phyloP scores from a whole-genome alignment of 2,113 vertebrate genomes.

The Oryzias javanicus region DNA sequence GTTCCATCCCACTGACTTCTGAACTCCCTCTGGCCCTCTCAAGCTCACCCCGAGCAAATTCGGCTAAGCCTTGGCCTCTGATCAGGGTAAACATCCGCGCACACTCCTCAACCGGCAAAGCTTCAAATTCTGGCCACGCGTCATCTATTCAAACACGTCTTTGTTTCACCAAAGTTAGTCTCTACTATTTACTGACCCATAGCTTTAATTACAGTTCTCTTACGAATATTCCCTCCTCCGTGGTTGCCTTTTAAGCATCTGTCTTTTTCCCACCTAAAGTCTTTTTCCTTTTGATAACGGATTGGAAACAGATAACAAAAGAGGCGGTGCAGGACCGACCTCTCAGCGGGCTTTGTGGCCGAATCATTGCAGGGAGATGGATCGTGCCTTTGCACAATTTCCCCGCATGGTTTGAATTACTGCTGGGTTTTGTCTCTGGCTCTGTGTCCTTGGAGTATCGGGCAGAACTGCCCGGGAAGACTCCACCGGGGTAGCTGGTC shows the following conservation, averaged over 20 bases:
- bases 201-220: slow-evolving; percentile 56
- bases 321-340: slow-evolving; percentile 44
- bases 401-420: slow-evolving; percentile 21
- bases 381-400: slow-evolving; percentile 37
- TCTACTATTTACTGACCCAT: slow-evolving; percentile 39
- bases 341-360: slow-evolving; percentile 45
- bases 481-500: slow-evolving; percentile 32
- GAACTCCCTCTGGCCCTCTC: slow-evolving; percentile 41
- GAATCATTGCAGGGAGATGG: slow-evolving; percentile 60
- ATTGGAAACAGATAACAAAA: slow-evolving; percentile 69
- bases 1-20: slow-evolving; percentile 60
- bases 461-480: slow-evolving; percentile 16
- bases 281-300: slow-evolving; percentile 53
- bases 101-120: slow-evolving; percentile 15
- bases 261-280: slow-evolving; percentile 19
- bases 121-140: slow-evolving; percentile 12
- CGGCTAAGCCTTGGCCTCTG: slow-evolving; percentile 45
- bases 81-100: slow-evolving; percentile 45
- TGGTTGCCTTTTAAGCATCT: slow-evolving; percentile 38
- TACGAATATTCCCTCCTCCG: slow-evolving; percentile 15
- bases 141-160: slow-evolving; percentile 7
- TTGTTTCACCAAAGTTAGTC: slow-evolving; percentile 25
- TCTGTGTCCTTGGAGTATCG: slow-evolving; percentile 54
- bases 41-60: slow-evolving; percentile 50
- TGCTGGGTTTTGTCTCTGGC: slow-evolving; percentile 46